Conservation (phyloP, 2,113 vertebrate genomes). For the Podarcis muralis region DNA sequence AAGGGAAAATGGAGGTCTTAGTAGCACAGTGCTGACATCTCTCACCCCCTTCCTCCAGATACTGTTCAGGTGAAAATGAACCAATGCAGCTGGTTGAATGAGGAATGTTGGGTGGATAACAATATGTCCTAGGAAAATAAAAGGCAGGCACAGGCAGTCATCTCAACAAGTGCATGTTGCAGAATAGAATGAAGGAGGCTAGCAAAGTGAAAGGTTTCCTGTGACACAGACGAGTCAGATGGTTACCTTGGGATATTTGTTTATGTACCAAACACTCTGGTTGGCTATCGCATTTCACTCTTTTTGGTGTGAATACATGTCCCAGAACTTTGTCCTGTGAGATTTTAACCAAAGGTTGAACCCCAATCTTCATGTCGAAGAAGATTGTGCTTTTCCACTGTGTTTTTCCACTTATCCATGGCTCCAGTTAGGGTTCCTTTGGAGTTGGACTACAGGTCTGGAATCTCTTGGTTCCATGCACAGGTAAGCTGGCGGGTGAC, state of each 20-base stretch:
- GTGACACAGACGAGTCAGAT: neutral
- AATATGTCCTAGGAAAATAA: neutral
- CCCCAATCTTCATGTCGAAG: neutral
- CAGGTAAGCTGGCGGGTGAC: neutral
- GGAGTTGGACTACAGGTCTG: too few species aligned
- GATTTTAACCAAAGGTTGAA: neutral
- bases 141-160: neutral
- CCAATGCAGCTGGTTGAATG: neutral
- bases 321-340: neutral
- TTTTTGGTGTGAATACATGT: too few species aligned
- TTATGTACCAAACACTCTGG: neutral
- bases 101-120: neutral
- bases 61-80: neutral
- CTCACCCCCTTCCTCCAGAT: neutral
- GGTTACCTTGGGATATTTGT: neutral
- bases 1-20: neutral
- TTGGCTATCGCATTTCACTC: neutral
- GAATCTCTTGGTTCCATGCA: too few species aligned
- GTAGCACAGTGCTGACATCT: neutral
- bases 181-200: neutral
- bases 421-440: neutral
- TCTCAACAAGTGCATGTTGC: neutral
- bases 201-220: neutral
- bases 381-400: neutral
- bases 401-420: neutral